Evolutionary conservation across 1,140 invertebrate species (phyloP).

Genomic region (Procambarus clarkii): DNA sequence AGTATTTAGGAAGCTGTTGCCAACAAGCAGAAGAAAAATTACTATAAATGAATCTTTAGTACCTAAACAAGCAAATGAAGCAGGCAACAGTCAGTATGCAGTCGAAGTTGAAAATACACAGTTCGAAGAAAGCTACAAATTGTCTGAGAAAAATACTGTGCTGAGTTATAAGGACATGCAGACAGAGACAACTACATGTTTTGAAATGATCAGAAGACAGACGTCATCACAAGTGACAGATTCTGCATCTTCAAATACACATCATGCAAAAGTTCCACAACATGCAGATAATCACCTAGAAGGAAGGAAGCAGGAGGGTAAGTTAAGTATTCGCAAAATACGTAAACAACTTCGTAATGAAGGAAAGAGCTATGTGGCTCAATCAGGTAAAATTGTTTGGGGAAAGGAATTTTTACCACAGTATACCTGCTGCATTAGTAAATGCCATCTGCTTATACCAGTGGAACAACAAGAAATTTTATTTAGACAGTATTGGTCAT

Average conservation of each 20-base stretch:
- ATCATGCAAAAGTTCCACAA: not conserved
- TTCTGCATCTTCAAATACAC: not conserved
- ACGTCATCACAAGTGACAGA: not conserved
- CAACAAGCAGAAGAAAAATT: not conserved
- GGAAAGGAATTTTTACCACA: conserved; percentile 17
- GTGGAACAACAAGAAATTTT: conserved; percentile 22
- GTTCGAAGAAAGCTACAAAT: not conserved
- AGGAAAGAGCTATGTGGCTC: not conserved
- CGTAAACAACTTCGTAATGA: conserved; percentile 14
- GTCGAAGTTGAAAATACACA: not conserved
- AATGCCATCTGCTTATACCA: not conserved
- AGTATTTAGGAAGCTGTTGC: conserved; percentile 14
- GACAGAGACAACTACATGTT: not conserved
- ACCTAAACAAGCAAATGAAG: too few relatives aligned
- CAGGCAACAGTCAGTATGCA: not conserved
- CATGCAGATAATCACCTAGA: not conserved
- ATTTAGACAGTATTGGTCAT: conserved; percentile 8
- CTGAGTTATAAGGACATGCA: not conserved
- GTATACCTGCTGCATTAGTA: conserved; percentile 11
- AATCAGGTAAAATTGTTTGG: not conserved
- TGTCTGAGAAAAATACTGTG: not conserved
- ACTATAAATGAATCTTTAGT: not conserved
- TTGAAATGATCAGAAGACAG: not conserved
- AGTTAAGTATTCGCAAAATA: not conserved
- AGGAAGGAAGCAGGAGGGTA: not conserved